Base-by-base conservation (phyloP, 1,140 invertebrate species). In the Carcinoscorpius rotundicauda region DNA sequence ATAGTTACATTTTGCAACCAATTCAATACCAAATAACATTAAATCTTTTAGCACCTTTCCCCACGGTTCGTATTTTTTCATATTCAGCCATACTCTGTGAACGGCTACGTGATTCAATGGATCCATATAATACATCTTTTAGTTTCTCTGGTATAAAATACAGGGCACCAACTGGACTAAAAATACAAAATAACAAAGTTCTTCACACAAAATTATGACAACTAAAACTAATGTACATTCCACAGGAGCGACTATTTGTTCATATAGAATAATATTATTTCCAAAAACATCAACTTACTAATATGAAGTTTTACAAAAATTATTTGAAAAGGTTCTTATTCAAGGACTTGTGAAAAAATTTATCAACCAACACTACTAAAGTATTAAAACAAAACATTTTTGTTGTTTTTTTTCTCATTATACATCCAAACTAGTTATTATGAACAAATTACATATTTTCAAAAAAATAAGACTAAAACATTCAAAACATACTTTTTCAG, bases 61-160 rank as follows among this genome's bases (percentile, higher is more conserved):
- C 83, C 49, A 84, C 83, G 48, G 78, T 81, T 60, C 82, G 70
- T 51, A 84, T 82, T 69, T 82, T 83, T 71, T 84, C 82, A 75
- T 84, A 84, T 4, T 63, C 66, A 62, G 63, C 58, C 9, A 67
- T 56, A 59, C 64, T 67, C 51, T 67, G 66, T 51, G 63, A 63
- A 8, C 62, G 55, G 56, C 60, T 64, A 29, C 29, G 29, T 29
- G 29, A 29, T 59, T 66, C 58, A n/a, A 66, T n/a, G 11, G 65
- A 66, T 11, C 62, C 60, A 66, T 64, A 64, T 3, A 71, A 64
- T 10, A 67, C 64, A 49, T 70, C 68, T 65, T 73, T 70, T 52
- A 82, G 69, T 63, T 76, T 79, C 29, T 77, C 74, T 53, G 77
- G 63, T 64, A 77, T 70, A 64, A 82, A 81, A 68, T 81, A 82